phyloP scores from a whole-genome alignment of 2,113 vertebrate species.

The Protobothrops mucrosquamatus region DNA sequence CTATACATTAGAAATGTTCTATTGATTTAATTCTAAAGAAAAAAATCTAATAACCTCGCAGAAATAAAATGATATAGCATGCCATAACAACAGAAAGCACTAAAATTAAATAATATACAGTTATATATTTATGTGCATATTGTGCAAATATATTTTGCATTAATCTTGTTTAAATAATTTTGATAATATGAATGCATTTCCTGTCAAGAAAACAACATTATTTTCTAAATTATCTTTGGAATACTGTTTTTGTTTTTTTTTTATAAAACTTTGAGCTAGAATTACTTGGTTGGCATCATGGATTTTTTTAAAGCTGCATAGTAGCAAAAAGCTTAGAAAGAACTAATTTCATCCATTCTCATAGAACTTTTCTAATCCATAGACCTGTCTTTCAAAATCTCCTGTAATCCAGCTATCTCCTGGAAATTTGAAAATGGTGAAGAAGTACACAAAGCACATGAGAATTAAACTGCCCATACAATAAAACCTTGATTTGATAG shows the following conservation, averaged over 20 bases:
- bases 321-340: background rate
- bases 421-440: background rate
- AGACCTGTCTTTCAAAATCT: background rate
- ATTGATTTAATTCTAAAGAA: constrained; percentile 63
- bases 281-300: background rate
- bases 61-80: constrained; percentile 74
- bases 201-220: constrained; percentile 31
- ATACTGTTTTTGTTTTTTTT: constrained; percentile 33
- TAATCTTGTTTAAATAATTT: constrained; percentile 72
- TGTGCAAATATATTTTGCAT: constrained; percentile 76
- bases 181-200: constrained; percentile 52
- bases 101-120: constrained; percentile 71
- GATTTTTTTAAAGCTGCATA: background rate
- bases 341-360: background rate
- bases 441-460: background rate
- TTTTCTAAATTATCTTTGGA: constrained; percentile 60
- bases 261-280: constrained; percentile 5
- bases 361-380: background rate
- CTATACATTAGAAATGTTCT: constrained; percentile 60
- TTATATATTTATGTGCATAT: constrained; percentile 69
- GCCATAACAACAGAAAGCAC: constrained; percentile 72
- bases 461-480: background rate
- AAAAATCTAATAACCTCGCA: constrained; percentile 66
- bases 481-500: background rate
- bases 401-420: background rate